Evolutionary conservation across 2,113 vertebrate genomes (phyloP).

Genomic region (Strix aluco): DNA sequence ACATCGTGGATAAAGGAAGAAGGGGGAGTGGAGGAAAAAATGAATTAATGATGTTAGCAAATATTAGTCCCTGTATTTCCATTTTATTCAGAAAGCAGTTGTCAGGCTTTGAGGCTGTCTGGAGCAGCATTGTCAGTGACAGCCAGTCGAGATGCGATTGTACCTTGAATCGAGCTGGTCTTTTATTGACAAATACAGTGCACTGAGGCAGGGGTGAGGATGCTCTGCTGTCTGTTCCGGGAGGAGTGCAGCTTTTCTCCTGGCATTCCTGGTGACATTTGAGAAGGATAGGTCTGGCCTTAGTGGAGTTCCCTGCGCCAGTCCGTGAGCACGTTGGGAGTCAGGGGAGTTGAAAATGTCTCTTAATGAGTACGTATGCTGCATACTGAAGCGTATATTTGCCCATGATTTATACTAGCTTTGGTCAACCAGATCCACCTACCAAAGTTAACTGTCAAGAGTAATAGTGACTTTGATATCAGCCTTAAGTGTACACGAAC

Average conservation of each 20-base stretch:
- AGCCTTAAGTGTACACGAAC: background rate
- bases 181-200: constrained; percentile 47
- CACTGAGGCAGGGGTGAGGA: background rate
- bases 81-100: constrained; percentile 61
- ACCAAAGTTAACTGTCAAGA: background rate
- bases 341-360: background rate
- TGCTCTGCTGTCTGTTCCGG: background rate
- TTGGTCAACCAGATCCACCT: background rate
- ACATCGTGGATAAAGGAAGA: constrained; percentile 66
- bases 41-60: constrained; percentile 83
- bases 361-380: background rate
- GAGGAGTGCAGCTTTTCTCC: background rate
- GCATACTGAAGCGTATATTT: background rate
- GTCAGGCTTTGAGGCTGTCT: constrained; percentile 51
- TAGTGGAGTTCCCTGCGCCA: background rate
- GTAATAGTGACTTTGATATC: background rate
- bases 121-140: constrained; percentile 58
- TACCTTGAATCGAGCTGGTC: background rate
- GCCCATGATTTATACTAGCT: background rate
- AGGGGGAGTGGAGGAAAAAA: constrained; percentile 40
- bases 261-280: constrained; percentile 4
- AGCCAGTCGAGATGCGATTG: constrained; percentile 9
- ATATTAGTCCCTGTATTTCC: constrained; percentile 78
- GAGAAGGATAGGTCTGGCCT: background rate
- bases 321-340: background rate